A percentile compares a stretch with the other conserved stretches of the same genome.
These are phyloP conservation scores for Phalacrocorax carbo DNA, from an alignment of 2,113 vertebrate genomes.

Conservation along the genomic window DNA sequence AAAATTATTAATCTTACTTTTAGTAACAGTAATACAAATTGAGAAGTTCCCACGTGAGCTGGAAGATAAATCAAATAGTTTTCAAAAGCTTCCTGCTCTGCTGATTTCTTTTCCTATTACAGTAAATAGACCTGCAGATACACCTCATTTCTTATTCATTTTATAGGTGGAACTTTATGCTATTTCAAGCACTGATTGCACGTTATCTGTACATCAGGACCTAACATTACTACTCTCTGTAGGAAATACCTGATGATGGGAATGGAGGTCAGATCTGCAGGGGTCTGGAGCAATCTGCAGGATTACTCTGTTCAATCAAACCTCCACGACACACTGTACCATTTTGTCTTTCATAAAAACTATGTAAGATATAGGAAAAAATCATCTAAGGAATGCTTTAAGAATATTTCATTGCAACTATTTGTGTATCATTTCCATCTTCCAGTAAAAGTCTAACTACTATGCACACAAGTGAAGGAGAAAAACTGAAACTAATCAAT, in stretches of 20 bases:
- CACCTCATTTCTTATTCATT: background rate
- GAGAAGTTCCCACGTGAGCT: background rate
- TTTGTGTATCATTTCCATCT: background rate
- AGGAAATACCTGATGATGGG: background rate
- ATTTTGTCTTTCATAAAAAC: background rate
- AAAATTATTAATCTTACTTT: background rate
- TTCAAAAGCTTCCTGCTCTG: background rate
- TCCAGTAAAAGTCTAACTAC: background rate
- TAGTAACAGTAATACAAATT: background rate
- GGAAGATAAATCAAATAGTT: background rate
- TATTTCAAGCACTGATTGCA: background rate
- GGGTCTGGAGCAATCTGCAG: constrained; percentile 5
- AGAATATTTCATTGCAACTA: background rate
- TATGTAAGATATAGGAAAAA: background rate
- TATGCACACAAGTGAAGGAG: background rate
- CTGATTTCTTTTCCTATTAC: background rate
- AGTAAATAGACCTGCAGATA: background rate
- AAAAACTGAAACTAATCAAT: background rate
- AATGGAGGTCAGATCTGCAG: constrained; percentile 18
- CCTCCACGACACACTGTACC: background rate
- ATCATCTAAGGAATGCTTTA: background rate
- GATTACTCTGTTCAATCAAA: constrained; percentile 21
- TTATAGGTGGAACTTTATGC: background rate
- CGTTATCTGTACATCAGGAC: background rate
- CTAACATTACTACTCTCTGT: background rate